A percentile compares a stretch with the other conserved stretches of the same genome.
phyloP scores from a whole-genome alignment of 37 sponge, comb jelly and placozoan species.

The Crambe crambe region DNA sequence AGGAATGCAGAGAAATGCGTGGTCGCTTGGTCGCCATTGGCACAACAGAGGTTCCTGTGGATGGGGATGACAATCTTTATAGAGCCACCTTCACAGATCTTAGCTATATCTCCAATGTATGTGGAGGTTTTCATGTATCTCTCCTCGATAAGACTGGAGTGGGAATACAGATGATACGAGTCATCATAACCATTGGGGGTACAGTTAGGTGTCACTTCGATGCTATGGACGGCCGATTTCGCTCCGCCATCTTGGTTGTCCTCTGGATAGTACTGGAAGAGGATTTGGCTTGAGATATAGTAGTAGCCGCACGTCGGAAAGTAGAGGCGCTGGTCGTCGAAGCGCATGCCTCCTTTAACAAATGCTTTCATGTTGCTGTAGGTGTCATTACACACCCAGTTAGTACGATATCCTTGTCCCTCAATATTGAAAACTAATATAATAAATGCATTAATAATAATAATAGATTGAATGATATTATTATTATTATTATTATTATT shows the following conservation, averaged over 20 bases:
- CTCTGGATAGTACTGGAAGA: not conserved
- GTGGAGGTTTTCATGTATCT: not conserved
- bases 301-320: constrained; percentile 47
- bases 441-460: no score
- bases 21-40: not conserved
- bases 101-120: constrained; percentile 14
- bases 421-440: not conserved
- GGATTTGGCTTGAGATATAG: constrained; percentile 43
- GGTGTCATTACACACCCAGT: not conserved
- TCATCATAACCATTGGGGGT: not conserved
- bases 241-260: not conserved
- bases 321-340: constrained; percentile 15
- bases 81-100: constrained; percentile 29
- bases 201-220: constrained; percentile 22
- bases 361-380: not conserved
- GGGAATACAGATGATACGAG: not conserved
- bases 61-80: constrained; percentile 16
- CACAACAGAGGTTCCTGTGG: constrained; percentile 7
- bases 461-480: not conserved
- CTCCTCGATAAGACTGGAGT: not conserved
- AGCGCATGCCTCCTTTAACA: constrained; percentile 42
- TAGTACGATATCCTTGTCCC: not conserved
- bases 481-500: not conserved
- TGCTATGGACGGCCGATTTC: not conserved
- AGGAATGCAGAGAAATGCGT: constrained; percentile 9